Conservation (phyloP, 2,113 vertebrate genomes). For the Mus musculus region DNA sequence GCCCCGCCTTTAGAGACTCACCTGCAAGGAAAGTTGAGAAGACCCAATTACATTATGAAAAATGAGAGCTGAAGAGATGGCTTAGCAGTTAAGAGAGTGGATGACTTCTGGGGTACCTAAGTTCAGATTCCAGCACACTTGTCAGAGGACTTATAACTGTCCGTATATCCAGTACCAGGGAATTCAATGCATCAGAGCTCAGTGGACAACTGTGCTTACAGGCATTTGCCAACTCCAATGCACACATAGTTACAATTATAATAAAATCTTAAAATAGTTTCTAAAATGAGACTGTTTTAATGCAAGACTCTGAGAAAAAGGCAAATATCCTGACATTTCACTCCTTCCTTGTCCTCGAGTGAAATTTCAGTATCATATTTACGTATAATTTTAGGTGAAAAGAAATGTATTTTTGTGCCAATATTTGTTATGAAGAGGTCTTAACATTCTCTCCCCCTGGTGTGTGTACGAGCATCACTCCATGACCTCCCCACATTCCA, state of each 20-base stretch:
- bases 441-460: slow-evolving; percentile 50
- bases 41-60: neutral
- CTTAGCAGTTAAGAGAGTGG: neutral
- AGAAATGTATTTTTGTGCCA: slow-evolving; percentile 56
- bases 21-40: neutral
- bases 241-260: neutral
- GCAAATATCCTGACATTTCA: slow-evolving; percentile 27
- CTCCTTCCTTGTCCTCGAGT: neutral
- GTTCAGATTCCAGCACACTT: neutral
- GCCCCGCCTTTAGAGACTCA: neutral
- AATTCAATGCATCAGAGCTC: neutral
- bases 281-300: slow-evolving; percentile 7
- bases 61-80: neutral
- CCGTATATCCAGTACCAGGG: no score
- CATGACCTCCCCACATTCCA: slow-evolving; percentile 18
- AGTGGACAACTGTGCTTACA: neutral
- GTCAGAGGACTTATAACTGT: no score
- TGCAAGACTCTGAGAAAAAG: neutral
- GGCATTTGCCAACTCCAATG: no score
- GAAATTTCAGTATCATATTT: slow-evolving; percentile 38
- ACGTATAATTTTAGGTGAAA: slow-evolving; percentile 69
- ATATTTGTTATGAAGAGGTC: slow-evolving; percentile 68
- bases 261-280: neutral
- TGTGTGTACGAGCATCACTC: slow-evolving; percentile 29
- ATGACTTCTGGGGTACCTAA: neutral